A percentile compares a stretch with the other conserved stretches of the same genome.
Evolutionary conservation across 2,113 vertebrate genomes (phyloP).

Genomic region (Ibidorhyncha struthersii): DNA sequence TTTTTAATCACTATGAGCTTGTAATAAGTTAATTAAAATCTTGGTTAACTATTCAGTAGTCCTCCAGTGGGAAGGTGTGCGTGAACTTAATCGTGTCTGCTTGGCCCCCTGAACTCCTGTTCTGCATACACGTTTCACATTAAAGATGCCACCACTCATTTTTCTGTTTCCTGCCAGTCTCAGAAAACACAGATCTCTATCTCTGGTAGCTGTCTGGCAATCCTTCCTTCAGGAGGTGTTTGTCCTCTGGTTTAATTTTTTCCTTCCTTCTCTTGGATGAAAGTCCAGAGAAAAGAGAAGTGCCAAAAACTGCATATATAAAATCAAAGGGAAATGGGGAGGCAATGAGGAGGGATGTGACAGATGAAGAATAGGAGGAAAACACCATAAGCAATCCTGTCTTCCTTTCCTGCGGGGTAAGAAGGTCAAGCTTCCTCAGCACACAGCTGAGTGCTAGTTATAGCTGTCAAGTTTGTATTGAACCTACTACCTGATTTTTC

Average conservation of each 20-base stretch:
- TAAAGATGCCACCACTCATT: neutral
- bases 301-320: neutral
- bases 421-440: neutral
- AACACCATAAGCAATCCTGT: neutral
- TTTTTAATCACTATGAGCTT: neutral
- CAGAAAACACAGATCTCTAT: neutral
- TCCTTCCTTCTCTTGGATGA: neutral
- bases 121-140: neutral
- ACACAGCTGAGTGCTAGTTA: neutral
- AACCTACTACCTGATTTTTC: neutral
- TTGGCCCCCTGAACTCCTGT: neutral
- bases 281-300: neutral
- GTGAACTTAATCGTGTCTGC: neutral
- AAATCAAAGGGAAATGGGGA: neutral
- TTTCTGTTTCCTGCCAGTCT: neutral
- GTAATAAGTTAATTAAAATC: conserved; percentile 3
- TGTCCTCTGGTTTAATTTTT: neutral
- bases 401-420: neutral
- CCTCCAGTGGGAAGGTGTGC: neutral
- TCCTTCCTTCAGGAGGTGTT: neutral
- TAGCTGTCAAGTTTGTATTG: neutral
- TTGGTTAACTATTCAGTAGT: neutral
- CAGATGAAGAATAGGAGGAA: neutral
- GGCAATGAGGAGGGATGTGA: neutral
- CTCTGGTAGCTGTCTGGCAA: neutral